A percentile compares a stretch with the other conserved stretches of the same genome.
Evolutionary conservation across 2,113 vertebrate species (phyloP).

Genomic region (Xiphias gladius): DNA sequence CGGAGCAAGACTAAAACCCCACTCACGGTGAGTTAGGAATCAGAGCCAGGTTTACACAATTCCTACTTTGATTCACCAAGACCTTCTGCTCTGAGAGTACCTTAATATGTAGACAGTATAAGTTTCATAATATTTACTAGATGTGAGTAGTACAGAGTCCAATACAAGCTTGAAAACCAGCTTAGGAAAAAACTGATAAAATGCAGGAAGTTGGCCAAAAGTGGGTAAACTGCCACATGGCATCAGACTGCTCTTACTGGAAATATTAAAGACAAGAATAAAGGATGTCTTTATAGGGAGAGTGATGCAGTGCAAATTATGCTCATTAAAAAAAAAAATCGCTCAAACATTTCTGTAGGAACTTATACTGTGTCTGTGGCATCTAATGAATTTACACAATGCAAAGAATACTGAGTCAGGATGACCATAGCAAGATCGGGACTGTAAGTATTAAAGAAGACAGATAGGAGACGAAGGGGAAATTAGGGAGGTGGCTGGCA

Average conservation of each 20-base stretch:
- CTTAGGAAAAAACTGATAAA: too few species aligned
- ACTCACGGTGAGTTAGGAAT: neutral
- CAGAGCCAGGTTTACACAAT: neutral
- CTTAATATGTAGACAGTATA: neutral
- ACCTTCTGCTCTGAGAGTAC: neutral
- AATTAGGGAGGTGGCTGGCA: neutral
- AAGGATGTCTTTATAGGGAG: neutral
- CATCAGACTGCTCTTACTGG: neutral
- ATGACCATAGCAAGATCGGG: neutral
- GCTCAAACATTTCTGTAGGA: slow-evolving; percentile 14
- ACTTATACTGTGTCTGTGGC: slow-evolving; percentile 9
- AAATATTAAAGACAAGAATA: neutral
- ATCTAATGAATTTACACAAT: slow-evolving; percentile 28
- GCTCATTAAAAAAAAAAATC: slow-evolving; percentile 33
- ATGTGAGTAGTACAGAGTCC: neutral
- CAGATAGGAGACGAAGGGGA: neutral
- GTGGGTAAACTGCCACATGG: neutral
- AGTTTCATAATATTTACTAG: neutral
- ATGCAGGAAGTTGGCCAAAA: neutral
- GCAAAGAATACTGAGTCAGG: neutral
- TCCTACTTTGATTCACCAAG: neutral
- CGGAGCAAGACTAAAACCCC: neutral
- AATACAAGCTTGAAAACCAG: neutral
- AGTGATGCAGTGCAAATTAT: neutral
- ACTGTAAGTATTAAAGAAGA: neutral